Evolutionary conservation across 2,113 vertebrate genomes (phyloP), one percentile per base, ranked within the genome.

Genomic region (Prunella himalayana): DNA sequence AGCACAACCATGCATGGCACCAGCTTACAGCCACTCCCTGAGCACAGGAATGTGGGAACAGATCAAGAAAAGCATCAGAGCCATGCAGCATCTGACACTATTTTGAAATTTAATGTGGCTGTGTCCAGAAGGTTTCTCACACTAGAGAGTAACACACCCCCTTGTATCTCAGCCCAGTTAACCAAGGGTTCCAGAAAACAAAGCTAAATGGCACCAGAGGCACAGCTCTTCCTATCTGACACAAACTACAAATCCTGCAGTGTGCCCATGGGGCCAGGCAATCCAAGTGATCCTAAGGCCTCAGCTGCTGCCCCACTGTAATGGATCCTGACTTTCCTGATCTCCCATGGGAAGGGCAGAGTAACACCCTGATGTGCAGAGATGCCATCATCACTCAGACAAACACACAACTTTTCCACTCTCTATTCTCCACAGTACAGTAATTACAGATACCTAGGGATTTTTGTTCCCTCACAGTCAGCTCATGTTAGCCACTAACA

Each of bases 331-430:
- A 33, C 37, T 25, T 24, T 60, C 37, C 66, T 51, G 15, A 80
- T n/a, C 54, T n/a, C 33, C 21, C 5, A 45, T 15, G 20, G 30
- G 17, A 51, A 71, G 42, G 42, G 22, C 39, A 80, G 33, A 51
- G 63, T 2, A 27, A 64, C 56, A 49, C 6, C 19, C 3, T 0
- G 2, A 37, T 0, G 4, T 10, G 35, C 50, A 66, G 57, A 50
- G 57, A 44, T 30, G n/a, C 28, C 70, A 80, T 3, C 1, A 5
- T 6, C 37, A 37, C 59, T 70, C 35, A 30, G 28, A 59, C 44
- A 91, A 37, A 73, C 9, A 68, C 21, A 28, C 0, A 7, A 23
- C 47, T 63, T 50, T 15, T 39, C 28, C 64, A 76, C 27, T 22
- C 30, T 65, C 39, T 42, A 1, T 35, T 64, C 73, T 44, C 59